Conservation (phyloP, 2,888 invertebrate species). For the Hydrotaea diabolus region DNA sequence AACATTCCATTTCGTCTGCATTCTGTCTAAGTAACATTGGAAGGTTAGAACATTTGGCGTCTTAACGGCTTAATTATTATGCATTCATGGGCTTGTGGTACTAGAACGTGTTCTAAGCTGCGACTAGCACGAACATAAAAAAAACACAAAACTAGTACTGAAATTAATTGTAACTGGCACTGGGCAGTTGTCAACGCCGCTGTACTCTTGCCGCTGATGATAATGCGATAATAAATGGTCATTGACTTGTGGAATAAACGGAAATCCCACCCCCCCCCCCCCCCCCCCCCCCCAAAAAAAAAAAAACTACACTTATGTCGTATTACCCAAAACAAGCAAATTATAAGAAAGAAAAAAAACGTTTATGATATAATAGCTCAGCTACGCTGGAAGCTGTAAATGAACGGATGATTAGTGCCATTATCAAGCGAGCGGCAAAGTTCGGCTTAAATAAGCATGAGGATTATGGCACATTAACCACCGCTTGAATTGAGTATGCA, state of each 20-base stretch:
- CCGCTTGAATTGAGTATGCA: neutral
- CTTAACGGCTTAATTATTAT: constrained; percentile 45
- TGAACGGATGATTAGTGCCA: neutral
- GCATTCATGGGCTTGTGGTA: neutral
- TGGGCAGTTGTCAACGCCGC: neutral
- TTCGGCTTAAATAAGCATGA: neutral
- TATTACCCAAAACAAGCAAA: neutral
- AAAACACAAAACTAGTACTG: neutral
- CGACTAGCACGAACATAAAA: too few species aligned
- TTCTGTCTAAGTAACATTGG: constrained; percentile 6
- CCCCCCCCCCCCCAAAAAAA: too few species aligned
- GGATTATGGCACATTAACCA: neutral
- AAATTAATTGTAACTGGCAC: neutral
- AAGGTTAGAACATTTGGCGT: constrained; percentile 57
- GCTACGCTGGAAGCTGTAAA: neutral
- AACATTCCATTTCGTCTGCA: neutral
- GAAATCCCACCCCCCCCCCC: too few species aligned
- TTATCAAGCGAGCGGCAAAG: neutral
- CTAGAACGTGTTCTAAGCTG: constrained; percentile 8
- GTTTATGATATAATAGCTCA: neutral
- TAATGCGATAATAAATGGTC: constrained; percentile 15
- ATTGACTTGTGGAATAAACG: constrained; percentile 9
- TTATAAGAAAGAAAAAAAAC: neutral
- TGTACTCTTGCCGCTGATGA: neutral
- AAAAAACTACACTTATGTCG: neutral